Evolutionary conservation across 2,113 vertebrate species (phyloP).

Genomic region (Anarhynchus alexandrinus): DNA sequence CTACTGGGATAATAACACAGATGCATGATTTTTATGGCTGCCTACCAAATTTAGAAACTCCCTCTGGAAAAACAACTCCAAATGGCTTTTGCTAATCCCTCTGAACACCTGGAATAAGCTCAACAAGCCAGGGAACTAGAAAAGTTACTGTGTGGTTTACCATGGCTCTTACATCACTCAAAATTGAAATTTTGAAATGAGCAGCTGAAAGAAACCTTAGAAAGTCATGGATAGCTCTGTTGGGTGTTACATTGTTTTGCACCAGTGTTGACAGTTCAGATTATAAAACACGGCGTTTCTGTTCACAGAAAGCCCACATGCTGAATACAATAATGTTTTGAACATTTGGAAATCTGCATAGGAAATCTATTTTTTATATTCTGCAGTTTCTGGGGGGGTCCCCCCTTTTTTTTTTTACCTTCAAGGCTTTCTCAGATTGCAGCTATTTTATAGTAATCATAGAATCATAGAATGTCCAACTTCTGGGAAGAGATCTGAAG

Average conservation of each 20-base stretch:
- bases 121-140: not conserved
- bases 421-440: not conserved
- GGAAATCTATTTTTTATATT: not conserved
- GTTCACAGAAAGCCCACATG: not conserved
- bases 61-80: constrained; percentile 12
- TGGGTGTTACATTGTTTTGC: not conserved
- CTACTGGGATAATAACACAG: constrained; percentile 29
- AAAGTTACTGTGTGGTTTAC: constrained; percentile 11
- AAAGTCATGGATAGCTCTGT: not conserved
- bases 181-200: constrained; percentile 8
- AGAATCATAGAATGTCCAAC: no score
- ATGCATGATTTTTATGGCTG: not conserved
- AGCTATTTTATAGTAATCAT: not conserved
- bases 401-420: no score
- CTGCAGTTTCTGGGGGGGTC: not conserved
- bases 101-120: constrained; percentile 41
- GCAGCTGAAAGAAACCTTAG: constrained; percentile 3
- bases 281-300: not conserved
- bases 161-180: not conserved
- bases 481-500: not conserved
- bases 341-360: not conserved
- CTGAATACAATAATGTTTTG: not conserved
- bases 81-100: constrained; percentile 39
- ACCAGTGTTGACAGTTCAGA: not conserved
- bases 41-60: constrained; percentile 29